Evolutionary conservation across 1,140 invertebrate species (phyloP).

Genomic region (Oedothorax gibbosus): DNA sequence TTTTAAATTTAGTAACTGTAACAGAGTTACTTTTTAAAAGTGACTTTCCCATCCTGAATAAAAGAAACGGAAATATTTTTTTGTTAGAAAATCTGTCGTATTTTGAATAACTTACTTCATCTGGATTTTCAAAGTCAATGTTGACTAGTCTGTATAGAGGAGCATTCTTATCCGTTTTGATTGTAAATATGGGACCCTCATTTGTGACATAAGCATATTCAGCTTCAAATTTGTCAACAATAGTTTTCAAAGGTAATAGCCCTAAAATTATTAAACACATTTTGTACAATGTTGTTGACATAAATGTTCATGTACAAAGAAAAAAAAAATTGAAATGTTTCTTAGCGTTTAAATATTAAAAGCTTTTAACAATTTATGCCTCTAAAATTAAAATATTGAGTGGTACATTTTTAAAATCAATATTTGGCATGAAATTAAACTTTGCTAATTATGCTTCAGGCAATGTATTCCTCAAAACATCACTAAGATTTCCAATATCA

Average conservation of each 20-base stretch:
- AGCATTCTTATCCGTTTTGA: conserved; percentile 94
- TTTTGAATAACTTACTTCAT: conserved; percentile 67
- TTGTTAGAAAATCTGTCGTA: too few relatives aligned
- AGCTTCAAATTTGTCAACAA: conserved; percentile 88
- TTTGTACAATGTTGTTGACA: not conserved
- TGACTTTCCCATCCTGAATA: too few relatives aligned
- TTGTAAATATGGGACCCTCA: conserved; percentile 83
- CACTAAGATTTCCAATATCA: too few relatives aligned
- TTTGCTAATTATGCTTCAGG: too few relatives aligned
- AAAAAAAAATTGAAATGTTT: not conserved
- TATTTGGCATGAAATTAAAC: too few relatives aligned
- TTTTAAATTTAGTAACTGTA: too few relatives aligned
- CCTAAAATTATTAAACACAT: conserved; percentile 18
- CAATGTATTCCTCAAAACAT: too few relatives aligned
- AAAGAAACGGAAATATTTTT: too few relatives aligned
- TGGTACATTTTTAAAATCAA: too few relatives aligned
- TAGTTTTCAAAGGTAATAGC: conserved; percentile 19
- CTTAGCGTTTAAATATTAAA: not conserved
- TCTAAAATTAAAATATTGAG: too few relatives aligned
- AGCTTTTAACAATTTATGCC: not conserved
- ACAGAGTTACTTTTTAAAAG: too few relatives aligned
- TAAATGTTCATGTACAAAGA: not conserved
- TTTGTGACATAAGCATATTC: conserved; percentile 97
- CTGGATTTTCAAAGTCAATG: conserved; percentile 85
- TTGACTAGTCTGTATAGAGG: conserved; percentile 89